A percentile compares a stretch with the other conserved stretches of the same genome.
These are phyloP conservation scores for Seriola rivoliana DNA, from an alignment of 2,113 vertebrate species.

Conservation along the genomic window DNA sequence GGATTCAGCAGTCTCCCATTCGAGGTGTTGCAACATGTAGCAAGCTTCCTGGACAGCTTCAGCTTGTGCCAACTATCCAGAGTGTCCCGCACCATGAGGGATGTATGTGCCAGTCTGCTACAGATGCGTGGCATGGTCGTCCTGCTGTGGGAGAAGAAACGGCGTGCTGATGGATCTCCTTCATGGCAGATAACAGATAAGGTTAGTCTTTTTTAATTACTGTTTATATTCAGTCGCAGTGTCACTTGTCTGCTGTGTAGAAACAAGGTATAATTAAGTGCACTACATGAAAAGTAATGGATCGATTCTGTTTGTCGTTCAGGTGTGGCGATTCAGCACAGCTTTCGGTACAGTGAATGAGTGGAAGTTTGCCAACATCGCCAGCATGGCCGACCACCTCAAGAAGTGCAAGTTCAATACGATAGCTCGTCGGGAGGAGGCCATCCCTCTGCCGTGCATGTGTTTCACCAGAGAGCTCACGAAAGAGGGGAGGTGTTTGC, in stretches of 20 bases:
- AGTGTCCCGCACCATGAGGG: constrained; percentile 95
- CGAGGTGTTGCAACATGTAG: constrained; percentile 94
- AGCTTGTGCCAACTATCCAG: constrained; percentile 96
- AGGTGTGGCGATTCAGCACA: constrained; percentile 99
- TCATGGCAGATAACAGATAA: constrained; percentile 99
- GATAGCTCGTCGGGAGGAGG: constrained; percentile 92
- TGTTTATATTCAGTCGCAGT: neutral
- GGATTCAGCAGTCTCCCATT: constrained; percentile 94
- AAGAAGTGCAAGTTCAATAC: constrained; percentile 97
- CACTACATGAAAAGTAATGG: neutral
- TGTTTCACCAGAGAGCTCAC: constrained; percentile 97
- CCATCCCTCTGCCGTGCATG: constrained; percentile 96
- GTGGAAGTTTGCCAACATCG: constrained; percentile 98
- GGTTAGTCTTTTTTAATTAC: constrained; percentile 76
- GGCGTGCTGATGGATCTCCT: constrained; percentile 85
- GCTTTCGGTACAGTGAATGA: constrained; percentile 96
- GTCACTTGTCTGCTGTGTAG: neutral
- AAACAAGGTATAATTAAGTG: neutral
- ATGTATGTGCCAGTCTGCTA: constrained; percentile 95
- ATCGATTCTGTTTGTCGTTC: neutral
- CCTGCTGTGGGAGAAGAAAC: constrained; percentile 94
- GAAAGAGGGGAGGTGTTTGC: constrained; percentile 94
- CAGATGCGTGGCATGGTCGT: constrained; percentile 98
- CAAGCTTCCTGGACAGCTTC: constrained; percentile 96
- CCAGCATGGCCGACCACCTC: constrained; percentile 99